phyloP scores from a whole-genome alignment of 2,113 vertebrate species.

The Semicossyphus pulcher region DNA sequence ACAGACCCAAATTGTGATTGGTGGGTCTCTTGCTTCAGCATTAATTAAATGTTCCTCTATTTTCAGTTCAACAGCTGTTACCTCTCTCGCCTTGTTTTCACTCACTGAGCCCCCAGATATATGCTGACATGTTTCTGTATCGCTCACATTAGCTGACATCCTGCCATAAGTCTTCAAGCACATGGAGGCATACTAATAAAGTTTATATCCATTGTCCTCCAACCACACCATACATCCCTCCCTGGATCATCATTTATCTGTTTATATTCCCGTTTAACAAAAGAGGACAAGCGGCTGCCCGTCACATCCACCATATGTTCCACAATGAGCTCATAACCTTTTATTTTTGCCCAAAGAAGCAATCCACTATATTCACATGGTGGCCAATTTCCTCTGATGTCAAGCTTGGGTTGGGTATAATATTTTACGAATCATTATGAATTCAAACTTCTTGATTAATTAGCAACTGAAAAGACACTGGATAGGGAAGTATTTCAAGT shows the following conservation, averaged over 20 bases:
- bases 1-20: not conserved
- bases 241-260: not conserved
- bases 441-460: not conserved
- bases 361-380: not conserved
- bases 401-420: not conserved
- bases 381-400: not conserved
- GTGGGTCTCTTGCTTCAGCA: not conserved
- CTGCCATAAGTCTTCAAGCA: not conserved
- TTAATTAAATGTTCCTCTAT: not conserved
- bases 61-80: conserved; percentile 9
- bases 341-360: conserved; percentile 24
- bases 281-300: not conserved
- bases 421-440: not conserved
- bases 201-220: conserved; percentile 3
- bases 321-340: conserved; percentile 15
- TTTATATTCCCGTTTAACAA: conserved; percentile 9
- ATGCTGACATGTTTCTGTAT: not conserved
- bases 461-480: too few relatives aligned
- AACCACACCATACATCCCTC: not conserved
- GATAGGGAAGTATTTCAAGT: too few relatives aligned
- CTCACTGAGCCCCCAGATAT: not conserved
- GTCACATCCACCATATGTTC: conserved; percentile 14
- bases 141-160: not conserved
- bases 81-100: not conserved
- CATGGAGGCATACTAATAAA: not conserved